Evolutionary conservation across 2,797 vertebrate species (phyloP).

Genomic region (Poliocrania exsul): DNA sequence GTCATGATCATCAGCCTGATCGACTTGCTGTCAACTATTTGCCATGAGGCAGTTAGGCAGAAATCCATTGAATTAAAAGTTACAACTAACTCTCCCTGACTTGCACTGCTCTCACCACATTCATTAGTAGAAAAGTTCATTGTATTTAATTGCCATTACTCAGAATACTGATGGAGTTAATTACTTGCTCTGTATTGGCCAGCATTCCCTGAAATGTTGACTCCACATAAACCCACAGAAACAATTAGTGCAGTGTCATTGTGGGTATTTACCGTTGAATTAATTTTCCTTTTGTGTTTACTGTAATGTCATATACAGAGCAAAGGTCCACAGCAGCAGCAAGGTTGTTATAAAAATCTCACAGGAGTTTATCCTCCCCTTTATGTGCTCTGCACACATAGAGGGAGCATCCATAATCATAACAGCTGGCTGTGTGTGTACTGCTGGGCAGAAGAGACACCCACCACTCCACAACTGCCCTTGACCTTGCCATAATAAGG

Average conservation of each 20-base stretch:
- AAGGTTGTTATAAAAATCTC: neutral
- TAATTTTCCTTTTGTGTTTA: slow-evolving; percentile 11
- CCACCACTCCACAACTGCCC: neutral
- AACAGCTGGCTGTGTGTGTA: neutral
- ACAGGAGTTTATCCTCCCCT: neutral
- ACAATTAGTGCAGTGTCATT: slow-evolving; percentile 1
- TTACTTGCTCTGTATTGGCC: neutral
- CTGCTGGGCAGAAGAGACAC: neutral
- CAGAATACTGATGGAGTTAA: neutral
- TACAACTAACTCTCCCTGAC: neutral
- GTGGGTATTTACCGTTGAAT: neutral
- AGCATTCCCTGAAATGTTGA: neutral
- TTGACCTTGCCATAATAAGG: neutral
- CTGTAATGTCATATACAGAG: neutral
- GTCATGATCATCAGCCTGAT: neutral
- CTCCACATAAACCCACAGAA: neutral
- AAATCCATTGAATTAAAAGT: neutral
- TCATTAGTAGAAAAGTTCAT: neutral
- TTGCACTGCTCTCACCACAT: neutral
- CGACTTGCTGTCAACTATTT: neutral
- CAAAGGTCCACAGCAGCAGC: neutral
- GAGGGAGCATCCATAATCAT: neutral
- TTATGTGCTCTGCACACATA: neutral
- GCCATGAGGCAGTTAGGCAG: neutral
- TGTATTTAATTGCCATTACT: neutral